phyloP scores from a whole-genome alignment of 2,888 invertebrate genomes.

The Spatulosminthurus flaviceps region DNA sequence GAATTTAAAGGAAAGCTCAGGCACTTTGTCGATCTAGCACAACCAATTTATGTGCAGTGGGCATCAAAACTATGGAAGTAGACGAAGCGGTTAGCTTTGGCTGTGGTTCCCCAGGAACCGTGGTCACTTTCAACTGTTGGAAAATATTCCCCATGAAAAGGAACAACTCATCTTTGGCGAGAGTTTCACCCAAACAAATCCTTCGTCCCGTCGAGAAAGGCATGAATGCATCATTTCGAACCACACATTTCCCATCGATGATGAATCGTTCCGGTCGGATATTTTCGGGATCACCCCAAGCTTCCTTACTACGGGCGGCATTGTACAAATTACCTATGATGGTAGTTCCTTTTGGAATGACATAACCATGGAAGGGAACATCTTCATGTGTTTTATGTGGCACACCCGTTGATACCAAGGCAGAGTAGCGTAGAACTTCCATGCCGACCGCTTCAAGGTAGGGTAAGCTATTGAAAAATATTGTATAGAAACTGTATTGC shows the following conservation, averaged over 20 bases:
- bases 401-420: constrained; percentile 32
- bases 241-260: background rate
- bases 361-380: background rate
- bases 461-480: constrained; percentile 38
- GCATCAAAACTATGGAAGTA: constrained; percentile 4
- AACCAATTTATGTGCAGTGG: constrained; percentile 19
- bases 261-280: constrained; percentile 4
- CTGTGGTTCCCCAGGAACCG: constrained; percentile 35
- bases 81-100: too few species aligned
- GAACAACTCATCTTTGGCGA: constrained; percentile 3
- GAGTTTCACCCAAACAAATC: background rate
- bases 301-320: background rate
- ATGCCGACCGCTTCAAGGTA: constrained; percentile 49
- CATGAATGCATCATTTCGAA: background rate
- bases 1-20: too few species aligned
- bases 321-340: background rate
- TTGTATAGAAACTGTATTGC: too few species aligned
- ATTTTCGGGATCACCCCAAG: constrained; percentile 21
- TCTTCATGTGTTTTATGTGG: background rate
- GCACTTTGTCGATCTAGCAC: background rate
- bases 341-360: constrained; percentile 4
- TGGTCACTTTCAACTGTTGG: background rate
- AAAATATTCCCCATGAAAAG: background rate
- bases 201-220: background rate
- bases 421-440: constrained; percentile 44